Conservation (phyloP, 2,113 vertebrate species). For the Passer montanus region DNA sequence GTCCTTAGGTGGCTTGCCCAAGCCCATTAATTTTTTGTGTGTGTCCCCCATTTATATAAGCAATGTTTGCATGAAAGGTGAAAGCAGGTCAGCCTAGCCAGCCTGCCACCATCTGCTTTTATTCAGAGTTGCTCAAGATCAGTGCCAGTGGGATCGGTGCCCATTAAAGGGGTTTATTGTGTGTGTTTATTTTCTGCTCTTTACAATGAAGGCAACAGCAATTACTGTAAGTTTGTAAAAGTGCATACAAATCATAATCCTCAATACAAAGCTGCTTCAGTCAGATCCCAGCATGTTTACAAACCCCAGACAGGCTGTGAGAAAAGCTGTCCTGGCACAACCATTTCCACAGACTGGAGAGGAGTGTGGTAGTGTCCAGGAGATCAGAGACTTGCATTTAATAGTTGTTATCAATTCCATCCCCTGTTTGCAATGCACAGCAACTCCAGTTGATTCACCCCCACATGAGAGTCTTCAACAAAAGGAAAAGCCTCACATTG, state of each 20-base stretch:
- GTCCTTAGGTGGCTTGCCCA: constrained; percentile 58
- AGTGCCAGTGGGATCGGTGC: constrained; percentile 65
- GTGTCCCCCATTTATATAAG: constrained; percentile 57
- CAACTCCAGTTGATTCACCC: background rate
- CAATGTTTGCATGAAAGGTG: constrained; percentile 54
- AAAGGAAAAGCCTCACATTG: background rate
- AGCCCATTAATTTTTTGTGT: constrained; percentile 57
- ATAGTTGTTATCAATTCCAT: background rate
- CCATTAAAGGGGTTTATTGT: constrained; percentile 45
- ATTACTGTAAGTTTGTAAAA: constrained; percentile 67
- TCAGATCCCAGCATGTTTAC: constrained; percentile 1
- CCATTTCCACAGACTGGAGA: background rate
- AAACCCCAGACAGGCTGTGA: constrained; percentile 17
- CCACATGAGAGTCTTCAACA: background rate
- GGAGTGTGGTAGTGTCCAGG: background rate
- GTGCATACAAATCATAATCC: constrained; percentile 39
- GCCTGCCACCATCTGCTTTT: constrained; percentile 64
- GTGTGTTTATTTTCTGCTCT: constrained; percentile 58
- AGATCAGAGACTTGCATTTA: background rate
- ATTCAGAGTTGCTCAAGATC: constrained; percentile 58
- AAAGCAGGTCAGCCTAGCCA: constrained; percentile 66
- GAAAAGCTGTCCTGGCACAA: constrained; percentile 46
- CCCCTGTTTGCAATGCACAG: background rate
- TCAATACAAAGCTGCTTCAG: constrained; percentile 53
- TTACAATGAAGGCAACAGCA: constrained; percentile 64